Evolutionary conservation across 2,797 vertebrate genomes (phyloP), one percentile per base, ranked within the genome.

Genomic region (Chaunax sp.): DNA sequence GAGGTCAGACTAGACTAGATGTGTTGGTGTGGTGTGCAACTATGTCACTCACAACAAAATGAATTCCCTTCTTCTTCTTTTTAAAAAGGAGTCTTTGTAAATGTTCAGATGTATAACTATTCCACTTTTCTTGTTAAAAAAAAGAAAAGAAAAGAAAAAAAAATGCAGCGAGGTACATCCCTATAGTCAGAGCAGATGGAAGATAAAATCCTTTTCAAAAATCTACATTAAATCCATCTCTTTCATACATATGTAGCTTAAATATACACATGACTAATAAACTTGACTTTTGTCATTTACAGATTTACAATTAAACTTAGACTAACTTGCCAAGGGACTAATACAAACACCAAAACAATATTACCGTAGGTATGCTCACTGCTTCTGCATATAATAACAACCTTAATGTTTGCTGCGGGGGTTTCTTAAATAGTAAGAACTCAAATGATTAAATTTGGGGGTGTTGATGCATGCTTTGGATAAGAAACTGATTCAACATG

Each of bases 251-350:
- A 58, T 61, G 57, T 58, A 74, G 63, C 86, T 84, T 85, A 87
- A 89, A 91, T 89, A 90, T 88, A 89, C 90, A 90, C 75, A 89
- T 54, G 64, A 82, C 68, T 76, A 41, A 84, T 85, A 83, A 83
- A 87, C 64, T 70, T 28, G 58, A 83, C 89, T 80, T 87, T 81
- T 84, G 74, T 63, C 84, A 90, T 89, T 88, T 92, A 92, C 88
- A 91, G 77, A 90, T 91, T 88, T 91, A 91, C 90, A 90, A 57
- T 82, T 79, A 50, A 82, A 75, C 67, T 78, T 35, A 69, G 77
- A 71, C 46, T 50, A 57, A 76, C 69, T 81, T 67, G 64, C 69
- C 65, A 67, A 76, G 63, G 72, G 72, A 81, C 75, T 23, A 12
- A 74, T 61, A 70, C 26, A 62, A 84, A 89, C 68, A 79, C 37